Evolutionary conservation across 2,797 vertebrate genomes (phyloP).

Genomic region (Centropyge bicolor): DNA sequence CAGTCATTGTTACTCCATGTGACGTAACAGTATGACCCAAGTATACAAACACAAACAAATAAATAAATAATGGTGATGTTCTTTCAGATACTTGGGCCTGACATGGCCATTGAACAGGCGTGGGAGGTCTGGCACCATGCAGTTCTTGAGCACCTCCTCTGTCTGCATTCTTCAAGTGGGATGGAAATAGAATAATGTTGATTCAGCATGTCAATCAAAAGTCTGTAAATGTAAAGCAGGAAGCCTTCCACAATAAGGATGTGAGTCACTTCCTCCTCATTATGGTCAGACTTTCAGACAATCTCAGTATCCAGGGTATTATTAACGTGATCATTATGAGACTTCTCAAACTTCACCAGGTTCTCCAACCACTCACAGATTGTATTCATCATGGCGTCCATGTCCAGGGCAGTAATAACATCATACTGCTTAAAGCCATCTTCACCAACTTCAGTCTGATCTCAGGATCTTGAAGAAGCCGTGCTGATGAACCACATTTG

Average conservation of each 20-base stretch:
- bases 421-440: conserved; percentile 99
- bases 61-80: conserved; percentile 73
- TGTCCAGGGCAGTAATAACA: conserved; percentile 92
- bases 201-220: conserved; percentile 92
- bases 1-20: neutral
- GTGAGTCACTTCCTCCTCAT: conserved; percentile 85
- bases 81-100: conserved; percentile 95
- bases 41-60: neutral
- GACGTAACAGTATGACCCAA: neutral
- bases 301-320: conserved; percentile 87
- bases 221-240: conserved; percentile 93
- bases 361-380: conserved; percentile 92
- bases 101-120: conserved; percentile 94
- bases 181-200: conserved; percentile 93
- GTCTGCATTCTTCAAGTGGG: conserved; percentile 96
- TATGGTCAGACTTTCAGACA: conserved; percentile 71
- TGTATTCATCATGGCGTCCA: conserved; percentile 95
- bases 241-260: conserved; percentile 95
- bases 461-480: too few species aligned
- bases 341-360: conserved; percentile 94
- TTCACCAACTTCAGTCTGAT: conserved; percentile 94
- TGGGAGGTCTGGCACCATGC: conserved; percentile 91
- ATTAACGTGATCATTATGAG: conserved; percentile 93
- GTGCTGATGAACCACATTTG: too few species aligned
- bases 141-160: conserved; percentile 94